phyloP scores from a whole-genome alignment of 2,888 invertebrate genomes.

The Mesorhabditis spiculigera region DNA sequence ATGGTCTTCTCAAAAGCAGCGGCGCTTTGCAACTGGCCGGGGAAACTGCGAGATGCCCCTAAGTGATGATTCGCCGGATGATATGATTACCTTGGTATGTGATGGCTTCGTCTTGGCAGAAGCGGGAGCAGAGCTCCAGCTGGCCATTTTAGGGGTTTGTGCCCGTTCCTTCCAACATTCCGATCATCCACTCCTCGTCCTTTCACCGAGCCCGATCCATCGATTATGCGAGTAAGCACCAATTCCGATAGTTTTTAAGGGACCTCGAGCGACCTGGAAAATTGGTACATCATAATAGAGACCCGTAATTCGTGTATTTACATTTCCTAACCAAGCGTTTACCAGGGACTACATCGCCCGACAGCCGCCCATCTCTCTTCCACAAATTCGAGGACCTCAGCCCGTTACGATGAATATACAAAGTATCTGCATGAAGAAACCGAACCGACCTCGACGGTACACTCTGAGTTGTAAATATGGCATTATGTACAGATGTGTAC shows the following conservation, averaged over 20 bases:
- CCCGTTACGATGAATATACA: slow-evolving; percentile 65
- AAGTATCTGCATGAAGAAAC: neutral
- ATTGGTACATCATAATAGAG: slow-evolving; percentile 12
- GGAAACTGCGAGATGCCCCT: slow-evolving; percentile 73
- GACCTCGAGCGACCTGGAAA: too few relatives aligned
- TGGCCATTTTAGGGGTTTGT: slow-evolving; percentile 68
- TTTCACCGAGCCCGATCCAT: slow-evolving; percentile 86
- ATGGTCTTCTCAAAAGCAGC: slow-evolving; percentile 73
- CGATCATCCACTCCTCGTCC: slow-evolving; percentile 74
- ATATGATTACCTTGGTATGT: slow-evolving; percentile 49
- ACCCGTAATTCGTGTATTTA: neutral
- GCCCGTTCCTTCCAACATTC: slow-evolving; percentile 67
- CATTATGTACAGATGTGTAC: neutral
- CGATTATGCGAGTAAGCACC: slow-evolving; percentile 73
- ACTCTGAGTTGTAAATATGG: neutral
- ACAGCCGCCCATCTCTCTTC: slow-evolving; percentile 78
- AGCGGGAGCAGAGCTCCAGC: neutral
- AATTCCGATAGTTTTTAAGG: neutral
- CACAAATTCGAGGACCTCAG: slow-evolving; percentile 86
- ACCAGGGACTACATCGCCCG: slow-evolving; percentile 10
- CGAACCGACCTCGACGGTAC: too few relatives aligned
- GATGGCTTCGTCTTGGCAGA: neutral
- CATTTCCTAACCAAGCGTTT: neutral
- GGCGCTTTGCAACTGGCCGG: slow-evolving; percentile 67
- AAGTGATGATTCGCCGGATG: slow-evolving; percentile 64